Base-by-base conservation (phyloP, 2,797 vertebrate species). In the Meda fulgida region DNA sequence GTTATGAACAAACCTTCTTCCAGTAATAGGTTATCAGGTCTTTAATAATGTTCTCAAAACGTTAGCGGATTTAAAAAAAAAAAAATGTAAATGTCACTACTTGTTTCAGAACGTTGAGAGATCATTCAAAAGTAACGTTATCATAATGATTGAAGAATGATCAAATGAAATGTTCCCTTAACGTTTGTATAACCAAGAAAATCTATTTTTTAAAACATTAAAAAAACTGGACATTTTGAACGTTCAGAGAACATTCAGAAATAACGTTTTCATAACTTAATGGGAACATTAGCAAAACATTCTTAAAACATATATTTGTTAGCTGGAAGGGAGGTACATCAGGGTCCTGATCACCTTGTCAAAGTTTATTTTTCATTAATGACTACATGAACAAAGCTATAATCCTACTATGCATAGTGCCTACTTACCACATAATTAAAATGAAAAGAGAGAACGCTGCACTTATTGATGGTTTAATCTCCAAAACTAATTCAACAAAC, bases 401-500 rank as follows among this genome's bases (percentile, higher is more conserved):
- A 48, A 16, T 48, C 46, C 13, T 48, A 48, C 4, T 48, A 48
- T 48, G 46, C 46, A 48, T 48, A 48, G 14, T 48, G 46, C 46
- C 46, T 48, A 48, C 46, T 48, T 48, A 16, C 46, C 46, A 48
- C 46, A 48, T 48, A 48, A 48, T 48, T 48, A 48, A 48, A 5
- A 48, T 48, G 46, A 65, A 75, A 73, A 75, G 16, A 73, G 60
- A 58, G 6, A 86, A 48, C n/a, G 21, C 9, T 60, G 29, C 13
- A 10, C 19, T n/a, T 40, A 53, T 55, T 55, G 78, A 48, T 65
- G 51, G 71, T 84, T 67, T 87, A 29, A 83, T 89, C 84, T 85
- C 23, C 11, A 60, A 85, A 77, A 78, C 13, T 31, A 88, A 83
- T 84, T 83, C 69, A 76, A 26, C 69, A 48, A 34, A 84, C 71